Base-by-base conservation (phyloP, 2,113 vertebrate species). In the Glaucidium brasilianum region DNA sequence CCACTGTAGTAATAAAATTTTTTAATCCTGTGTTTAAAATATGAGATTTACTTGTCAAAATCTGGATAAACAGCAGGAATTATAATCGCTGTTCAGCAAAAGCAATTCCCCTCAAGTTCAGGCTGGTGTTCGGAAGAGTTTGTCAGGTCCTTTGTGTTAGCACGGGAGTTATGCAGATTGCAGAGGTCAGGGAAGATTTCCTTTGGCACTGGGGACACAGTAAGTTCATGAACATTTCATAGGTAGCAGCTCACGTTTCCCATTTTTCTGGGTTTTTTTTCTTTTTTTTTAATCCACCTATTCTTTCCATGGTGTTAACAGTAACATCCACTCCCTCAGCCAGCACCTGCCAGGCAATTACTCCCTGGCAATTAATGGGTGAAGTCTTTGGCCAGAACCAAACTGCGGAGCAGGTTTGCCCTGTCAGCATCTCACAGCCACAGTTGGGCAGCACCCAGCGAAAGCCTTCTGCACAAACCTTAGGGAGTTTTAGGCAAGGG, bases 11-110 rank as follows among this genome's bases (percentile, higher is more conserved):
- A 99, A 99, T 99, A 99, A 99, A 98, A 98, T 97, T 98, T 98
- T 95, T 98, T 99, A 99, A 99, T 99, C 98, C 98, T 98, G 97
- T 98, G 98, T 99, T 99, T 98, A 98, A 98, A 99, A 98, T 98
- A 98, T 98, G 98, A 99, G 98, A 98, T 99, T 98, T 99, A 91
- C 97, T 98, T 98, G 98, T 98, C 97, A 98, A 98, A 98, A 98
- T 98, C 98, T 97, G 97, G 83, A 81, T 96, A 97, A 96, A 95
- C 92, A 76, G 93, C 96, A 80, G 97, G 98, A 98, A 99, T 99
- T 98, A 98, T 77, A 88, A 94, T 91, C 93, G 49, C 81, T 85
- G 96, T 83, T 94, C 91, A 59, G 92, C 88, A 87, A 93, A 94
- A 90, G 85, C 92, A 96, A 97, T 97, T 96, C 91, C 71, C 53